Evolutionary conservation across 2,113 vertebrate genomes (phyloP), one percentile per base, ranked within the genome.

Genomic region (Lagopus leucura): DNA sequence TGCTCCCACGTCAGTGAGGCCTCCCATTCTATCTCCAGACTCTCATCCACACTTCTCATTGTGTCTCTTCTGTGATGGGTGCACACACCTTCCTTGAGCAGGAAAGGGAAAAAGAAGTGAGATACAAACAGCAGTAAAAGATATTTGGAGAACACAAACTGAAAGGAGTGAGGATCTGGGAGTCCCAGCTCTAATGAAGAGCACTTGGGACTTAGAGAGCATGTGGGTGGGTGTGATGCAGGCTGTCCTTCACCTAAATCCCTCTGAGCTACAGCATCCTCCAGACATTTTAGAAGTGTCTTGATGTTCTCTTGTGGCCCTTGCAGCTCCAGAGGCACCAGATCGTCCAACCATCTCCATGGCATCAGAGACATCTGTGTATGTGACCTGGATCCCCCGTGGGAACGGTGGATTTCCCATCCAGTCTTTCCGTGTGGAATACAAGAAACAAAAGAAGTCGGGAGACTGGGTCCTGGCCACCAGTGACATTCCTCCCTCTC

Each of bases 381-480:
- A 99, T 0, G 99, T 99, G 93, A 99, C 99, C 19, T 99, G 99
- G 99, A 99, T 99, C 92, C 99, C 99, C 40, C 98, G 99, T 2
- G 99, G 99, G 16, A 99, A 99, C 10, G 98, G 99, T 0, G 99
- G 99, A 21, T 99, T 99, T 95, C 99, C 99, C 27, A 99, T 99
- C 97, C 99, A 99, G 95, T 99, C 98, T 5, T 99, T 99, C 95
- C 98, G 98, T 4, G 99, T 99, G 93, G 99, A 99, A 91, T 99
- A 98, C 82, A 99, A 98, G 98, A 99, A 99, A 95, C 89, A 99
- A 90, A 98, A 98, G 95, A 99, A 99, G 96, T 86, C 98, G 5
- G 99, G 99, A 34, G 98, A 99, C 95, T 99, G 99, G 99, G 98
- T 98, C 76, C 97, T 98, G 65, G 99, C 99, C 25, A 99, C 98